Evolutionary conservation across 2,888 invertebrate genomes (phyloP).

Genomic region (Temnothorax rugatulus): DNA sequence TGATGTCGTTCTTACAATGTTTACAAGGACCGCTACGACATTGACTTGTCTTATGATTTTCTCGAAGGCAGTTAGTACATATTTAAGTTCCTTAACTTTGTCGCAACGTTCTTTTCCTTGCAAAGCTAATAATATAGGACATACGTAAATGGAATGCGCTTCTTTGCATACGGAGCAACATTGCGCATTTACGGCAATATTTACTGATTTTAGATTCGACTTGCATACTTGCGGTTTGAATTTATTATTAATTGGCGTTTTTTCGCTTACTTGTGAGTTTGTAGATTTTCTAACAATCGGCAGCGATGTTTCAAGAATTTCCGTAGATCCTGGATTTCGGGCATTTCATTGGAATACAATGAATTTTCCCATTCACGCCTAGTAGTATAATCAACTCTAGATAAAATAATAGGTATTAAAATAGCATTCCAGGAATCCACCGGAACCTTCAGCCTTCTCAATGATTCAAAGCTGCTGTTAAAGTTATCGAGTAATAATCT

Average conservation of each 20-base stretch:
- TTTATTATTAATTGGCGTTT: neutral
- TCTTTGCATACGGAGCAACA: no score
- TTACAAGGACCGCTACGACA: conserved; percentile 1
- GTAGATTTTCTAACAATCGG: neutral
- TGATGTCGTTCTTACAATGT: neutral
- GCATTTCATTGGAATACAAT: neutral
- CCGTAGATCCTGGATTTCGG: neutral
- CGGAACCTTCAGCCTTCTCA: neutral
- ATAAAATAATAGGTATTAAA: neutral
- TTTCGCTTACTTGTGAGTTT: neutral
- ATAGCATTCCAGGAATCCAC: neutral
- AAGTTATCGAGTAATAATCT: no score
- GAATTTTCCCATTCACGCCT: neutral
- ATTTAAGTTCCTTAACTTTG: neutral
- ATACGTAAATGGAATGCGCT: neutral
- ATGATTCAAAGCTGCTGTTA: no score
- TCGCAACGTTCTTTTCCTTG: neutral
- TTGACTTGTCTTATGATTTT: neutral
- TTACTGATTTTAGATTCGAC: neutral
- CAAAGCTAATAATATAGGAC: neutral
- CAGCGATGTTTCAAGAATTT: neutral
- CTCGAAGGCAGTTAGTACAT: neutral
- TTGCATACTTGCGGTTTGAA: neutral
- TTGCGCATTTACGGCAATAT: neutral
- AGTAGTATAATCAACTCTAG: neutral